These are phyloP conservation scores for Anguilla anguilla DNA, from an alignment of 2,797 vertebrate species.

Conservation along the genomic window DNA sequence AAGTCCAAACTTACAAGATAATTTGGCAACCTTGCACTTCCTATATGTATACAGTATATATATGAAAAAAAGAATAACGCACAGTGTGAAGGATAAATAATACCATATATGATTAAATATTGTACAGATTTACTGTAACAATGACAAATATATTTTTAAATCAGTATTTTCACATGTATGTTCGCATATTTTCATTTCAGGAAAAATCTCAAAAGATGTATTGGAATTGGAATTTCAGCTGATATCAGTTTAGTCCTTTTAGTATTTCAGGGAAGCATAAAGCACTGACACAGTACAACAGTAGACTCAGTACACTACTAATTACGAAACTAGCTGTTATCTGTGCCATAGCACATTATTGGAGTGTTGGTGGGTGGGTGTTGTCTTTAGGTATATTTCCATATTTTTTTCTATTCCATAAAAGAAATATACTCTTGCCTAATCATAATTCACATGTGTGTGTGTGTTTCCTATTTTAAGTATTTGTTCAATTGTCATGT, in stretches of 20 bases:
- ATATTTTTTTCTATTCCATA: not conserved
- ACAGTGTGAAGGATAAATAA: not conserved
- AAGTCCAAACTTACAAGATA: not conserved
- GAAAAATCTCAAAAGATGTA: not conserved
- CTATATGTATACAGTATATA: not conserved
- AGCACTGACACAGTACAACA: not conserved
- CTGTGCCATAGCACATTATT: not conserved
- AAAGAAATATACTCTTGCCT: not conserved
- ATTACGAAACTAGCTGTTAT: not conserved
- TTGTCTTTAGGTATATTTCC: not conserved
- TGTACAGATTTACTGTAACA: not conserved
- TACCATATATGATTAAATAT: not conserved
- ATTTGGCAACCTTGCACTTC: not conserved
- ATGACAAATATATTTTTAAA: not conserved
- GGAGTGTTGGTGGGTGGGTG: not conserved
- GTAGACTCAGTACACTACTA: not conserved
- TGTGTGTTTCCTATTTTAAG: not conserved
- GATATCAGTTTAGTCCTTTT: not conserved
- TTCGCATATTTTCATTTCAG: not conserved
- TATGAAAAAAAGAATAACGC: not conserved
- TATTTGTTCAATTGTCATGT: not conserved
- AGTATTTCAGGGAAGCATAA: not conserved
- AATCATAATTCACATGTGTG: not conserved
- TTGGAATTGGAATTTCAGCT: not conserved
- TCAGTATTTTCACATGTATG: not conserved